Conservation (phyloP, 64 coral and sea anemone species). For the Actinia tenebrosa region DNA sequence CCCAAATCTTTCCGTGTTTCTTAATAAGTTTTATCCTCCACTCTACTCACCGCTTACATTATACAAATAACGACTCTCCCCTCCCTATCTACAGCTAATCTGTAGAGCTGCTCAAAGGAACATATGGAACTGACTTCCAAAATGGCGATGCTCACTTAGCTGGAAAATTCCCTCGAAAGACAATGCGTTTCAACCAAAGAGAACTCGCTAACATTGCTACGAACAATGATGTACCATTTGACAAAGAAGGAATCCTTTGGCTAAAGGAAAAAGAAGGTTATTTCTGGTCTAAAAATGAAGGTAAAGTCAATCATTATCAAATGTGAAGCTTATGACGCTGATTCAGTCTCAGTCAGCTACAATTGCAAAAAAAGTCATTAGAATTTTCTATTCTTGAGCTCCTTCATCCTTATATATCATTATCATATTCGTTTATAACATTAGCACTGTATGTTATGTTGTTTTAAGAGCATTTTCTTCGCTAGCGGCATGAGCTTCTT, state of each 20-base stretch:
- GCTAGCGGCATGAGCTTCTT: too few relatives aligned
- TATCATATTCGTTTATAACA: too few relatives aligned
- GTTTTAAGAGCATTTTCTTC: too few relatives aligned
- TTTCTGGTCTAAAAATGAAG: slow-evolving; percentile 90
- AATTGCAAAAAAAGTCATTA: background rate
- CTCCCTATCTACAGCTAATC: background rate
- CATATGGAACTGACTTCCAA: background rate
- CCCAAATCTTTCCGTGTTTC: too few relatives aligned
- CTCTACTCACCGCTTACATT: background rate
- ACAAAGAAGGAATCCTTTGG: slow-evolving; percentile 83
- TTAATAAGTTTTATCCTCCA: background rate
- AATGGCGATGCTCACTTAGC: background rate
- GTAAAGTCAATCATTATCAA: slow-evolving; percentile 6
- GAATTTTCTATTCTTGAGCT: background rate
- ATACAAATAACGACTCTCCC: background rate
- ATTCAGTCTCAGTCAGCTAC: background rate
- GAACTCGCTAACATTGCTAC: slow-evolving; percentile 91
- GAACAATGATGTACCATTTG: slow-evolving; percentile 69
- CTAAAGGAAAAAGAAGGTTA: slow-evolving; percentile 89
- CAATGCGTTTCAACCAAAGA: slow-evolving; percentile 96
- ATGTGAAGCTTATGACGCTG: background rate
- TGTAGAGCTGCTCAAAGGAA: background rate
- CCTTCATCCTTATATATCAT: too few relatives aligned
- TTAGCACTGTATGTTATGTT: too few relatives aligned
- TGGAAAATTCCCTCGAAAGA: background rate